Base-by-base conservation (phyloP, 2,797 vertebrate species). In the Labeo calbasu region DNA sequence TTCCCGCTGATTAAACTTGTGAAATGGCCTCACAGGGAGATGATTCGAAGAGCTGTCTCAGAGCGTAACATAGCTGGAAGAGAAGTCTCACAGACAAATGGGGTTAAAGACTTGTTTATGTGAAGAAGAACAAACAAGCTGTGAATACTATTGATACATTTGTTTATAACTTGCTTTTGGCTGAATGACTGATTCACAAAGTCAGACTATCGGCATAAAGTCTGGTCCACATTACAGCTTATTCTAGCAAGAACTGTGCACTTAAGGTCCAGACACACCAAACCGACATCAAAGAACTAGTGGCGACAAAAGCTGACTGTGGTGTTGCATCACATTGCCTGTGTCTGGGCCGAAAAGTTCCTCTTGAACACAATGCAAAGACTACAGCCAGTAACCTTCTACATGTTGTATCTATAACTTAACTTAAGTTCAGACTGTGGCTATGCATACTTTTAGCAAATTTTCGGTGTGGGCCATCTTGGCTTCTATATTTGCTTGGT, bases 1-100 rank as follows among this genome's bases (percentile, higher is more conserved):
- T 79, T 84, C 65, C 85, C 28, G 69, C 90, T 88, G 89, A 91
- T 92, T 91, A 87, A 90, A 89, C 88, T 86, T 63, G 87, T 89
- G 70, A 82, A 88, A 85, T 89, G 82, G 88, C 82, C 77, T 81
- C 87, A 23, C 55, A 17, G 88, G 85, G 78, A 77, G 81, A 85
- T 48, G 65, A 78, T 66, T 50, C 71, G 36, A 84, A 55, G 51
- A 61, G 68, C 76, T 66, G 23, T 75, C 68, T 72, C 3, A 28
- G 69, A 84, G 43, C 17, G 23, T 10, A 70, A 53, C 14, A 17
- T 17, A 32, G 68, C 40, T 0, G 17, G 69, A 80, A 77, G 68
- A 77, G 61, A 73, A 78, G 40, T 25, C 59, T 78, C 25, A n/a
- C 12, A 13, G 36, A 61, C 36, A 55, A 17, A 59, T 25, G n/a